Conservation (phyloP, 2,113 vertebrate species). For the Mormyrus lacerda region DNA sequence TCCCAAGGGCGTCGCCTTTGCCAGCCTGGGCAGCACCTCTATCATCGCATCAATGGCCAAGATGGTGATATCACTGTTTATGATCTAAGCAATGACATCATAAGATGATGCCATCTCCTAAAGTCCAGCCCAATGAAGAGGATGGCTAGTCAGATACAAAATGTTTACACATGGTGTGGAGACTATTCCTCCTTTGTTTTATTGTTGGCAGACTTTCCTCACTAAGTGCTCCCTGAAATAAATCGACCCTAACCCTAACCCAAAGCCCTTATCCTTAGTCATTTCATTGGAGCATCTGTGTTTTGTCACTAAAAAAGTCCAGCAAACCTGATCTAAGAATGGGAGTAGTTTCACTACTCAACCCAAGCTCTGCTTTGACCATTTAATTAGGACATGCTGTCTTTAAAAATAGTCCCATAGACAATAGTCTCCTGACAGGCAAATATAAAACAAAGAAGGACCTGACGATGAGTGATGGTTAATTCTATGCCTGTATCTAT, state of each 20-base stretch:
- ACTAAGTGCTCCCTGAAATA: background rate
- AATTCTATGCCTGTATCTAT: background rate
- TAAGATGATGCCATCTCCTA: slow-evolving; percentile 7
- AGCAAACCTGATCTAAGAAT: background rate
- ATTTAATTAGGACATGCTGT: background rate
- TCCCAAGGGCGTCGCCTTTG: background rate
- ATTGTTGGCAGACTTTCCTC: background rate
- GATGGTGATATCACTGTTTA: background rate
- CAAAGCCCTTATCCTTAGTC: background rate
- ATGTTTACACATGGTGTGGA: background rate
- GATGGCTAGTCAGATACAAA: background rate
- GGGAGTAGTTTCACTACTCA: background rate
- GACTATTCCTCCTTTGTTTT: background rate
- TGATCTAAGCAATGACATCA: slow-evolving; percentile 6
- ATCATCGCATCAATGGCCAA: background rate
- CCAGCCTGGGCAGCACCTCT: background rate
- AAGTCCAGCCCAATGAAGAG: background rate
- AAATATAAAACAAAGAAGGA: background rate
- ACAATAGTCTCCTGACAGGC: background rate
- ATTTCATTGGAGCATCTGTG: background rate
- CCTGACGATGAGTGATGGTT: background rate
- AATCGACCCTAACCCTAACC: background rate
- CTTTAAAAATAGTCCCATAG: background rate
- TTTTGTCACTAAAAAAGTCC: background rate
- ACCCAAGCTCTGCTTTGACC: background rate